phyloP scores from a whole-genome alignment of 1,140 invertebrate genomes.

The Gonatopus flavifemur region DNA sequence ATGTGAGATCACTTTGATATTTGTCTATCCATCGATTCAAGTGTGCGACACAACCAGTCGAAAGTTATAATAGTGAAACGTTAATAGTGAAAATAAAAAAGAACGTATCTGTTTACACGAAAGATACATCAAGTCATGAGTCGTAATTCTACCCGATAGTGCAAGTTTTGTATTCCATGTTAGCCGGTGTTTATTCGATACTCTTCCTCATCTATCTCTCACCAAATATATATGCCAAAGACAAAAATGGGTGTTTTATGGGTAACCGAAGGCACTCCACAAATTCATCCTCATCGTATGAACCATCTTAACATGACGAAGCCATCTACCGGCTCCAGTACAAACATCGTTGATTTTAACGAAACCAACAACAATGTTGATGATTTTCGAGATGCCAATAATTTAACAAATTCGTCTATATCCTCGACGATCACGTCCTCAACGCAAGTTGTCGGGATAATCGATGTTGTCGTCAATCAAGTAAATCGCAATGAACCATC shows the following conservation, averaged over 20 bases:
- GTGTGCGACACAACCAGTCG: no score
- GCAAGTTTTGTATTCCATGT: no score
- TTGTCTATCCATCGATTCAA: no score
- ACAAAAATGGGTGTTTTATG: slow-evolving; percentile 50
- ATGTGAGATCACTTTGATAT: no score
- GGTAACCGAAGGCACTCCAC: slow-evolving; percentile 39
- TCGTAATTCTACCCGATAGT: no score
- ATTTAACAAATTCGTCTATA: slow-evolving; percentile 11
- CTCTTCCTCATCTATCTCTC: not conserved
- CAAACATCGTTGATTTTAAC: slow-evolving; percentile 12
- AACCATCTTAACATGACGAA: slow-evolving; percentile 26
- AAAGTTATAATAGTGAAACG: no score
- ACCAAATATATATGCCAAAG: slow-evolving; percentile 3
- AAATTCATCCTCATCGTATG: slow-evolving; percentile 34
- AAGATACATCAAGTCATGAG: no score
- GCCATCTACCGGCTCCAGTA: slow-evolving; percentile 10
- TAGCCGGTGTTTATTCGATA: no score
- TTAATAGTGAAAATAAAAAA: no score
- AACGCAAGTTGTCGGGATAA: slow-evolving; percentile 24
- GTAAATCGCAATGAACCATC: no score
- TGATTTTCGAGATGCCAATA: slow-evolving; percentile 29
- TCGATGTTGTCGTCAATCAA: slow-evolving; percentile 26
- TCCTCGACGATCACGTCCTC: slow-evolving; percentile 1
- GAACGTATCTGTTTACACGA: no score
- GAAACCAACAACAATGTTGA: slow-evolving; percentile 29